Base-by-base conservation (phyloP, 2,888 invertebrate genomes). In the Lithophane socia region DNA sequence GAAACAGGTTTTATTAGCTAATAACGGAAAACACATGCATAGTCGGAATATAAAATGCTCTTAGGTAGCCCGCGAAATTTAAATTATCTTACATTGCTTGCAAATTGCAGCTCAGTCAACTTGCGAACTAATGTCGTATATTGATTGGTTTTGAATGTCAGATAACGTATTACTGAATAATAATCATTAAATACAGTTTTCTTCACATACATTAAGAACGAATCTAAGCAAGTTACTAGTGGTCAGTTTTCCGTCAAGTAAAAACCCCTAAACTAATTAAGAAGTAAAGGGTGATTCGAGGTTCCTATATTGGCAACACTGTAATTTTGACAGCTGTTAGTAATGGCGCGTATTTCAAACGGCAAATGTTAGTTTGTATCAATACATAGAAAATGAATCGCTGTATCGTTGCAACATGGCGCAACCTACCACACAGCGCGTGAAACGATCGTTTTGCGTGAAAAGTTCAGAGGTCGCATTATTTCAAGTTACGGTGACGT, bases 211-310 rank as follows among this genome's bases (percentile, higher is more conserved):
- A 49, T 29, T 67, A n/a, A n/a, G 29, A 29, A 21, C 21, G 29
- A 52, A 9, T 67, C 21, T 29, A 29, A 52, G 16, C 29, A 21
- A 61, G 21, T 16, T 49, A 60, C 10, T 60, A 37, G 44, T 16
- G 44, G 44, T 74, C 12, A 58, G 47, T 74, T 75, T 58, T 73
- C 56, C 75, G 29, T 58, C 18, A 47, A n/a, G 29, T 75, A 47
- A 63, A 63, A 37, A 63, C 24, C 18, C 29, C 10, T 44, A 7
- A 63, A 37, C 37, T 64, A 47, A 29, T 54, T 24, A 64, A n/a
- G 0, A 56, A 64, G 56, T 63, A 75, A 37, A 37, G 3, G 37
- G 37, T 37, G 37, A 5, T 3, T 37, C 37, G 37, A 37, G 5
- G 37, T 37, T 37, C 37, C 37, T 37, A 5, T 5, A 37, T 37